Conservation (phyloP, 2,888 invertebrate genomes). For the Drosophila paranaensis region DNA sequence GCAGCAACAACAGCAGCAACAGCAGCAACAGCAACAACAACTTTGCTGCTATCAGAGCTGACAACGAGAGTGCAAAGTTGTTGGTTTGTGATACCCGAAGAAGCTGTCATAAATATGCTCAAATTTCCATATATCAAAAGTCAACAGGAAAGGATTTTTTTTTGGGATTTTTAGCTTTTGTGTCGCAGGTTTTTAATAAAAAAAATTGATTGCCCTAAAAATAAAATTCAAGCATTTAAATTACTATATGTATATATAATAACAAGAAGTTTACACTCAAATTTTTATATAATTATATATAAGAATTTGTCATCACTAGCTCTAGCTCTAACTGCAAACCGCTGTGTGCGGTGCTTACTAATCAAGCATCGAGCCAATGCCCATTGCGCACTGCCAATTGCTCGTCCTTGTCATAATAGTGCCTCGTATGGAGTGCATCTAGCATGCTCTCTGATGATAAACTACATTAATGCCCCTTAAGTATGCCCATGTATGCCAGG, state of each 20-base stretch:
- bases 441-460: conserved; percentile 63
- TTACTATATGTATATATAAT: too few species aligned
- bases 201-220: background rate
- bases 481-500: conserved; percentile 72
- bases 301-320: conserved; percentile 24
- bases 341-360: conserved; percentile 55
- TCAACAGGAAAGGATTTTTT: conserved; percentile 29
- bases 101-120: conserved; percentile 34
- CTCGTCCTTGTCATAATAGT: conserved; percentile 51
- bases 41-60: conserved; percentile 18
- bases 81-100: conserved; percentile 22
- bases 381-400: conserved; percentile 51
- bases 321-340: conserved; percentile 16
- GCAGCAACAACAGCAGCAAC: conserved; percentile 7
- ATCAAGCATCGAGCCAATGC: conserved; percentile 48
- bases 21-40: conserved; percentile 7
- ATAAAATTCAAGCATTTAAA: too few species aligned
- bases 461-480: conserved; percentile 80
- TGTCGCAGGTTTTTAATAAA: too few species aligned
- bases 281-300: background rate
- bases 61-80: conserved; percentile 15
- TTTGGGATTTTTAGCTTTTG: background rate
- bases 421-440: conserved; percentile 30
- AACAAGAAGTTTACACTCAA: too few species aligned
- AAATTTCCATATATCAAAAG: conserved; percentile 37